These are phyloP conservation scores for Trachelus troglodyta DNA, from an alignment of 2,888 invertebrate genomes.

Conservation along the genomic window DNA sequence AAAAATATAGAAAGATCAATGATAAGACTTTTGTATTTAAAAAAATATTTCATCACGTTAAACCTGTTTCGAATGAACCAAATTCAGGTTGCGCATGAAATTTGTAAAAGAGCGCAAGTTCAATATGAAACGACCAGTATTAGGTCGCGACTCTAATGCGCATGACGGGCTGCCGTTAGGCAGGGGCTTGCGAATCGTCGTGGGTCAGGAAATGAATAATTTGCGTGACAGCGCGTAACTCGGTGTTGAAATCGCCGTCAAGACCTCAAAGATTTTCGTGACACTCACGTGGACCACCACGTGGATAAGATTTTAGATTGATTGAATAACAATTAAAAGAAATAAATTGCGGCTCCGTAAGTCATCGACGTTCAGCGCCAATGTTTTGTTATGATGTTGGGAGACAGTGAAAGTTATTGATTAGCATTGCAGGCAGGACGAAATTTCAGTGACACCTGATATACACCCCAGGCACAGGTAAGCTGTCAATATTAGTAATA, in stretches of 20 bases:
- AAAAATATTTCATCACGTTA: background rate
- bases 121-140: conserved; percentile 23
- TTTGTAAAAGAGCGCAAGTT: background rate
- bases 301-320: background rate
- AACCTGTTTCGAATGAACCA: background rate
- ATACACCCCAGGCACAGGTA: background rate
- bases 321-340: background rate
- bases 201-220: conserved; percentile 9
- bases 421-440: background rate
- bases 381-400: background rate
- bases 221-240: conserved; percentile 11
- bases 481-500: background rate
- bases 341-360: background rate
- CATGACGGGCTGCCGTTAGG: conserved; percentile 30
- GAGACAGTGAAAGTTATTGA: conserved; percentile 12
- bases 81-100: background rate
- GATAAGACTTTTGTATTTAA: background rate
- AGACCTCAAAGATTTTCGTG: background rate
- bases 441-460: conserved; percentile 3
- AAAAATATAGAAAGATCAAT: background rate
- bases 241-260: background rate
- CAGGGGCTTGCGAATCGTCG: conserved; percentile 20
- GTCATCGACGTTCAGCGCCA: background rate
- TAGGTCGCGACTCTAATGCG: conserved; percentile 30
- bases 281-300: background rate